phyloP scores from a whole-genome alignment of 1,140 invertebrate species.

The Drosophila novamexicana region DNA sequence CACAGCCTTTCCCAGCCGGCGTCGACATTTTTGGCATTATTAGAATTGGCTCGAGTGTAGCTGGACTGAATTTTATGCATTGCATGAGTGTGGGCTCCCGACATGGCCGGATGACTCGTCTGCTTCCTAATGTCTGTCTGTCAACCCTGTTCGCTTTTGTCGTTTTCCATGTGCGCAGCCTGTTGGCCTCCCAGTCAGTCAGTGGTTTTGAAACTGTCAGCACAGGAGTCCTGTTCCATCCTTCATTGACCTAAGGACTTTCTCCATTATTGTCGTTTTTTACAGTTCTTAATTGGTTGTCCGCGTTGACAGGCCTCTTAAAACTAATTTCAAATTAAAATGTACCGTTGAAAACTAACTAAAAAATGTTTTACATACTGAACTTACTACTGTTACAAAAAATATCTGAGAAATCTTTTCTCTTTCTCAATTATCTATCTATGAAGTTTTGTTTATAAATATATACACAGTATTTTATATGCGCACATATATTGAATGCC shows the following conservation, averaged over 20 bases:
- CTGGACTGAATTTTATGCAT: conserved; percentile 47
- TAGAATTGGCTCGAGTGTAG: conserved; percentile 49
- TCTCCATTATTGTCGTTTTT: conserved; percentile 9
- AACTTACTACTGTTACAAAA: too few relatives aligned
- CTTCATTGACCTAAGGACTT: conserved; percentile 11
- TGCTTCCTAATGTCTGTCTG: conserved; percentile 18
- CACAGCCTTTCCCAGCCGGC: conserved; percentile 23
- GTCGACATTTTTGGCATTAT: conserved; percentile 66
- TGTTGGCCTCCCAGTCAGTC: conserved; percentile 14
- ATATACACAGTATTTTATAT: conserved; percentile 27
- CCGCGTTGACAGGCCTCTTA: background rate
- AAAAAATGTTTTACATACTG: too few relatives aligned
- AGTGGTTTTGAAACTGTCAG: conserved; percentile 3
- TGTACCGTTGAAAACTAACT: too few relatives aligned
- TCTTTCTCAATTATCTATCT: conserved; percentile 12
- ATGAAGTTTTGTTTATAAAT: conserved; percentile 65
- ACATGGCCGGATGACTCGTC: conserved; percentile 20
- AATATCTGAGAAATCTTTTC: too few relatives aligned
- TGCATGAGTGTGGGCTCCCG: conserved; percentile 16
- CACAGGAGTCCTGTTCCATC: conserved; percentile 2
- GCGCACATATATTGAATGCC: conserved; percentile 23
- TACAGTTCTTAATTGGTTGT: background rate
- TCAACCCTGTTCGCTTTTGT: conserved; percentile 41
- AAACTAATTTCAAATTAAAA: background rate
- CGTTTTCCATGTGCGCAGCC: conserved; percentile 24